Evolutionary conservation across 2,888 invertebrate species (phyloP).

Genomic region (Mythimna pallens): DNA sequence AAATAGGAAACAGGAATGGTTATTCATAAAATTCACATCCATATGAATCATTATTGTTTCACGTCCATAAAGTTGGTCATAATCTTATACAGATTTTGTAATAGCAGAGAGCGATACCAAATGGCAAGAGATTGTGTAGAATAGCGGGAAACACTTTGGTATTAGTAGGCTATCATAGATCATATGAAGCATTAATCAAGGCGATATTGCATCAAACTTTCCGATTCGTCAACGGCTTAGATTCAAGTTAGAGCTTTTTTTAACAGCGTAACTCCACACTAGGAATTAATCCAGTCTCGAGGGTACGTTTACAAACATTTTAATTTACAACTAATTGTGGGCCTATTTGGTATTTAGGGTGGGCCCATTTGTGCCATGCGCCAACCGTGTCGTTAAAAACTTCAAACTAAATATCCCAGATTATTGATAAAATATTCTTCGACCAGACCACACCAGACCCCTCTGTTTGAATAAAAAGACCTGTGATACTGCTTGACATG

Average conservation of each 20-base stretch:
- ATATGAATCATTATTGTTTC: neutral
- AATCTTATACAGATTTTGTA: slow-evolving; percentile 40
- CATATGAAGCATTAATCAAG: neutral
- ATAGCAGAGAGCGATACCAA: neutral
- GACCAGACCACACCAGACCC: neutral
- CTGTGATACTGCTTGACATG: neutral
- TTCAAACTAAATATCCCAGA: too few relatives aligned
- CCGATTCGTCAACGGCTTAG: neutral
- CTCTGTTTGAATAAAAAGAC: neutral
- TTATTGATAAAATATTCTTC: neutral
- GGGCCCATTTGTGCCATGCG: too few relatives aligned
- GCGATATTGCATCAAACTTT: neutral
- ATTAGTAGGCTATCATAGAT: neutral
- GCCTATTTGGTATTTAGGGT: too few relatives aligned
- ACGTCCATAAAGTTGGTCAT: slow-evolving; percentile 20
- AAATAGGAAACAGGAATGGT: slow-evolving; percentile 26
- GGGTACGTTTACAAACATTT: too few relatives aligned
- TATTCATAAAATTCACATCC: slow-evolving; percentile 5
- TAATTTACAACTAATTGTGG: too few relatives aligned
- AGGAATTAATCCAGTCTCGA: too few relatives aligned
- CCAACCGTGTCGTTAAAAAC: too few relatives aligned
- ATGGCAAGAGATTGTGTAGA: neutral
- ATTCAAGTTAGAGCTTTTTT: too few relatives aligned
- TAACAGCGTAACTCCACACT: too few relatives aligned
- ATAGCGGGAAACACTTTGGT: neutral